Evolutionary conservation across 2,888 invertebrate species (phyloP), one percentile per base, ranked within the genome.

Genomic region (Colostygia pectinataria): DNA sequence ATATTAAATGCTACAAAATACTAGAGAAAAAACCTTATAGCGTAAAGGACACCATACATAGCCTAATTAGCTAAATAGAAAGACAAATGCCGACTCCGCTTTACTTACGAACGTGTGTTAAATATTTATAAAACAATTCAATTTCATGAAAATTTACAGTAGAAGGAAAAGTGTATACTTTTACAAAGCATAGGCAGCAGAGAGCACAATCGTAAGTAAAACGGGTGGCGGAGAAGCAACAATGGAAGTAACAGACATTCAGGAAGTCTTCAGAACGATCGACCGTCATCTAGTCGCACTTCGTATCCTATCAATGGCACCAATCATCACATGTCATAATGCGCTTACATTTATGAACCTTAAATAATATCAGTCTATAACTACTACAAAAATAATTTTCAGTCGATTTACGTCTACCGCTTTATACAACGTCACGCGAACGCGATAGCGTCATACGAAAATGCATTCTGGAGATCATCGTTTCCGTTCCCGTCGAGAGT

Each of bases 321-420:
- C 89, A 82, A 83, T 86, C 89, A 90, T 90, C 89, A 89, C 89
- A 88, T 85, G 81, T 87, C 77, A 87, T 80, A 87, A 87, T 83
- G 88, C 85, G 80, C 87, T 85, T 87, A 82, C 67, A 68, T 68
- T 72, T 71, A 69, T 74, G 66, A 71, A 63, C 64, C 80, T 77
- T 86, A 83, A 86, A 87, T 71, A 76, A 85, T 87, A 86, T 90
- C 89, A 90, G 89, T 89, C 89, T 90, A 89, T 81, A 55, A 76
- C 88, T 87, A 87, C 89, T 90, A 90, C 83, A 89, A 90, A 90
- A 90, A 90, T 89, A 90, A 86, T 83, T 86, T 81, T 89, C 89
- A 89, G 89, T 90, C 89, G 84, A 83, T 84, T 85, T 87, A 82
- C 75, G 53, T 71, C 83, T 83, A 82, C 78, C 70, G 82, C 77